These are phyloP conservation scores for Polypterus bichir DNA, from an alignment of 2,113 vertebrate genomes.

Conservation along the genomic window DNA sequence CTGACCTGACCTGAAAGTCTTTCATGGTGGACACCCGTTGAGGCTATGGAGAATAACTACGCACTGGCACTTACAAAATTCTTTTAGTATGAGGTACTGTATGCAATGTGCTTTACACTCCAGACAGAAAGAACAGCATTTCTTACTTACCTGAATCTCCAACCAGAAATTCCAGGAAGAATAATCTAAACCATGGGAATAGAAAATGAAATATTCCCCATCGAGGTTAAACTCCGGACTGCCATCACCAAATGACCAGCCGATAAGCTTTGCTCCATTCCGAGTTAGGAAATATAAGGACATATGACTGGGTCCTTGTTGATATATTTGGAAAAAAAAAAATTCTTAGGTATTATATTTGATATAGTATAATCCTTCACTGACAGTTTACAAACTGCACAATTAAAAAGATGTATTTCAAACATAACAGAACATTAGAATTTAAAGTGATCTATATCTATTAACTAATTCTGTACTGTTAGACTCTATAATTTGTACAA, in stretches of 20 bases:
- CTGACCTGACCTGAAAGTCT: no score
- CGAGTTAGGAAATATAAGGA: slow-evolving; percentile 71
- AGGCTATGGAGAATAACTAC: no score
- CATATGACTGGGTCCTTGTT: slow-evolving; percentile 87
- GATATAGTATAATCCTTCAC: not conserved
- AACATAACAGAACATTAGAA: no score
- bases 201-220: slow-evolving; percentile 89
- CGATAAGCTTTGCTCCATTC: slow-evolving; percentile 49
- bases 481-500: not conserved
- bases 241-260: slow-evolving; percentile 81
- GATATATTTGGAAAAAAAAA: not conserved
- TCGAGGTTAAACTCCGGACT: slow-evolving; percentile 53
- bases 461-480: not conserved
- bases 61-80: no score
- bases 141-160: slow-evolving; percentile 63
- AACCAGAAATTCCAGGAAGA: slow-evolving; percentile 81
- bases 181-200: slow-evolving; percentile 74
- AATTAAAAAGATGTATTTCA: no score
- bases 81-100: no score
- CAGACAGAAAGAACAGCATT: no score
- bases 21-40: no score
- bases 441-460: not conserved
- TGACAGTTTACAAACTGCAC: no score
- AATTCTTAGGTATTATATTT: not conserved
- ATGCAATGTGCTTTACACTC: no score